Base-by-base conservation (phyloP, 2,888 invertebrate species). In the Rhogogaster chlorosoma region DNA sequence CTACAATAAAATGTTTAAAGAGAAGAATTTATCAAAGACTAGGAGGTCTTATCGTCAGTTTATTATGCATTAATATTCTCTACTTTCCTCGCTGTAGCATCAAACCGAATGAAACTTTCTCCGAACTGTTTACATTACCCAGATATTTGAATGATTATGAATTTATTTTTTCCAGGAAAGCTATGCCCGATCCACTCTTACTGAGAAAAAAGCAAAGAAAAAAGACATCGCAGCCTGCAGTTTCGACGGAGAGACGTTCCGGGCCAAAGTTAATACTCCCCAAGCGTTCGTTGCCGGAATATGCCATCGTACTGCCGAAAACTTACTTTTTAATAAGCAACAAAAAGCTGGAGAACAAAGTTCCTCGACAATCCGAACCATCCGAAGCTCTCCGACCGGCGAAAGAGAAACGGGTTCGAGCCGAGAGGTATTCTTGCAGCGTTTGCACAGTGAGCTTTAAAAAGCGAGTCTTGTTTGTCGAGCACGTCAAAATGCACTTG, bases 161-260 rank as follows among this genome's bases (percentile, higher is more conserved):
- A 64, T 70, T 83, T 70, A 29, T 78, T 73, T 77, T 77, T 84
- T 84, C 77, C 49, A 84, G 84, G 84, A 78, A 64, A 84, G 18
- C 77, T 42, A 26, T 36, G 77, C 64, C 49, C 22, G 84, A 84
- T 29, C 77, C 84, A 38, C 84, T 84, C 22, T 78, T 75, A 22
- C 77, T 45, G 64, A 73, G 84, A 32, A 75, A 84, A 73, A 29
- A 61, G n/a, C 61, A 78, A 45, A 36, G 77, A 29, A 9, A n/a
- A 32, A 32, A 29, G 45, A 84, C 29, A 64, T 32, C 45, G 45
- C n/a, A 49, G 0, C n/a, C 32, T 45, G 18, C 29, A 12, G 26
- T 22, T 26, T 9, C 61, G 38, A 26, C 38, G 6, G 53, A 38
- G n/a, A 73, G 77, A 36, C 26, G 38, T 64, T 36, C 32, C 15